Evolutionary conservation across 2,888 invertebrate species (phyloP).

Genomic region (Parasteatoda lunata): DNA sequence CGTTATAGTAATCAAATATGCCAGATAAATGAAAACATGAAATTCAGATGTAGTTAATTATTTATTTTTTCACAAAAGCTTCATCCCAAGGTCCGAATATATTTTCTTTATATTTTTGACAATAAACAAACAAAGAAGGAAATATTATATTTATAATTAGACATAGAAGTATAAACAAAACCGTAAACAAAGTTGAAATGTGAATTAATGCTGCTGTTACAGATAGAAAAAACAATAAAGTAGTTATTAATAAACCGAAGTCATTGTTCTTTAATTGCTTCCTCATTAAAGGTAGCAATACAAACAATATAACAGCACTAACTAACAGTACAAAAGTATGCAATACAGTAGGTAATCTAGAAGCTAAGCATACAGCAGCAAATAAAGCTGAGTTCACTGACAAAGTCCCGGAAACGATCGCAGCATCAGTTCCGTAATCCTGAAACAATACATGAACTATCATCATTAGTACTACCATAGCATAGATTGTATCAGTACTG

Average conservation of each 20-base stretch:
- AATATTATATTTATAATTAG: slow-evolving; percentile 83
- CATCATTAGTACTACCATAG: slow-evolving; percentile 91
- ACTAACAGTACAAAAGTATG: slow-evolving; percentile 94
- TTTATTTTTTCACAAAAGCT: slow-evolving; percentile 36
- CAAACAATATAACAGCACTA: slow-evolving; percentile 90
- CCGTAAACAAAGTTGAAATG: slow-evolving; percentile 70
- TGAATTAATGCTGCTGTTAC: slow-evolving; percentile 26
- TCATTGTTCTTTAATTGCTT: slow-evolving; percentile 78
- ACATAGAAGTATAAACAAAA: slow-evolving; percentile 73
- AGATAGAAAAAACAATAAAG: slow-evolving; percentile 19
- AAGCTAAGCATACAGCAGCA: slow-evolving; percentile 94
- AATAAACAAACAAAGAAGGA: slow-evolving; percentile 84
- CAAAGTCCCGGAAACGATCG: slow-evolving; percentile 88
- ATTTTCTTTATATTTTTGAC: slow-evolving; percentile 84
- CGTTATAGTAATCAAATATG: too few species aligned
- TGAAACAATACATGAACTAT: slow-evolving; percentile 90
- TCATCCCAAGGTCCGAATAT: slow-evolving; percentile 65
- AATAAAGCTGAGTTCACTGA: slow-evolving; percentile 96
- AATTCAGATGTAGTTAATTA: background rate
- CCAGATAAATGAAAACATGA: too few species aligned
- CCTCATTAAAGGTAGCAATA: slow-evolving; percentile 88
- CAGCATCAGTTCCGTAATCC: slow-evolving; percentile 91
- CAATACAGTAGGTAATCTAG: slow-evolving; percentile 87
- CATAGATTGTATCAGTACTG: slow-evolving; percentile 97
- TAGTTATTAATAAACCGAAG: slow-evolving; percentile 62